Evolutionary conservation across 2,888 invertebrate genomes (phyloP).

Genomic region (Tortrix viridana): DNA sequence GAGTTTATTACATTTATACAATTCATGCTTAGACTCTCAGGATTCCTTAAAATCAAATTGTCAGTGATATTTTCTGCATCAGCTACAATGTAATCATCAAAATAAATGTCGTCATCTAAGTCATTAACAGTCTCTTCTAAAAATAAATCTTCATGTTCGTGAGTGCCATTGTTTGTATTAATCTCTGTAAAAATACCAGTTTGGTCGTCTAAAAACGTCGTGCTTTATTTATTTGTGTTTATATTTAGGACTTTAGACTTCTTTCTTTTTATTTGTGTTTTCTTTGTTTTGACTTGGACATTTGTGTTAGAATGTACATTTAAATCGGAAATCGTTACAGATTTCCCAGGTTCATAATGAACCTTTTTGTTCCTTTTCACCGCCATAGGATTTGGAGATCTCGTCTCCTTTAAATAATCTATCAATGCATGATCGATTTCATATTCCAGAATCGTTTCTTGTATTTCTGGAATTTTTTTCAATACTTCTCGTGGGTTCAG

Average conservation of each 20-base stretch:
- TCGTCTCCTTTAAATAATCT: slow-evolving; percentile 25
- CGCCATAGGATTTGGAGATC: slow-evolving; percentile 22
- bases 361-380: slow-evolving; percentile 12
- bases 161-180: no score
- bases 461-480: slow-evolving; percentile 13
- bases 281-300: no score
- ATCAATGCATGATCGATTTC: slow-evolving; percentile 12
- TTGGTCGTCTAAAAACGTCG: background rate
- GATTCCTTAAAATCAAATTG: no score
- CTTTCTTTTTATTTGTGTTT: background rate
- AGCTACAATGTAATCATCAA: no score
- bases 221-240: background rate
- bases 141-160: no score
- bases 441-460: background rate
- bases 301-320: slow-evolving; percentile 23
- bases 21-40: no score
- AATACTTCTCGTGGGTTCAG: slow-evolving; percentile 19
- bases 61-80: no score
- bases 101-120: no score
- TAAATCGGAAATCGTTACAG: slow-evolving; percentile 9
- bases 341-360: slow-evolving; percentile 14
- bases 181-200: no score
- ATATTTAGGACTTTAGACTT: background rate
- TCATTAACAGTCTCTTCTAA: no score
- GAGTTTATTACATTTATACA: no score